These are phyloP conservation scores for Nysson spinosus DNA, from an alignment of 2,888 invertebrate species.

Conservation along the genomic window DNA sequence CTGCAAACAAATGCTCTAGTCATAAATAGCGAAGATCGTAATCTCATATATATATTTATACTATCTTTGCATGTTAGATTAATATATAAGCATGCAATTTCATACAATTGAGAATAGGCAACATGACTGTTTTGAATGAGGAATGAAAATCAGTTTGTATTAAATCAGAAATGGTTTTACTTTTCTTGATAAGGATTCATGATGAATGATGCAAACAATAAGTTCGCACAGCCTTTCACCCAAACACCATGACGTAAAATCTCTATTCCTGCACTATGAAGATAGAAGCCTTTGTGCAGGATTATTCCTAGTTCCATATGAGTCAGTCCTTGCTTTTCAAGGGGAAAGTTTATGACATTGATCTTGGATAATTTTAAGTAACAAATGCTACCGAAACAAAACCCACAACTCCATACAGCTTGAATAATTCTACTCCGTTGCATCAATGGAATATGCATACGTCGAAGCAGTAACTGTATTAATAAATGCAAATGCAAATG, in stretches of 20 bases:
- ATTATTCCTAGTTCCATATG: conserved; percentile 54
- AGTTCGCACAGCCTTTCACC: conserved; percentile 60
- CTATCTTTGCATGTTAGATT: too few species aligned
- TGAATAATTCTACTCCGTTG: conserved; percentile 60
- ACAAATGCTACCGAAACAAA: conserved; percentile 60
- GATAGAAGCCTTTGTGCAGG: conserved; percentile 64
- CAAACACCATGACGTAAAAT: conserved; percentile 57
- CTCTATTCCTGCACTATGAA: conserved; percentile 58
- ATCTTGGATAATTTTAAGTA: conserved; percentile 49
- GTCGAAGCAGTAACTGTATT: conserved; percentile 59
- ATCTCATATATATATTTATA: too few species aligned
- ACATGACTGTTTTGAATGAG: too few species aligned
- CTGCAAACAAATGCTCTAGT: conserved; percentile 36
- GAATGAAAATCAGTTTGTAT: conserved; percentile 1
- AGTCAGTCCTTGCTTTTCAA: conserved; percentile 33
- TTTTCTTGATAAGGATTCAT: conserved; percentile 58
- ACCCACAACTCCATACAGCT: conserved; percentile 62
- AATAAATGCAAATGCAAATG: conserved; percentile 24
- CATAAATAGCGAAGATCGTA: background rate
- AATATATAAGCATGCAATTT: too few species aligned
- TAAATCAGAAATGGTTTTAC: conserved; percentile 39
- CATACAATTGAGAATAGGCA: background rate
- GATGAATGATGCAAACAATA: conserved; percentile 62
- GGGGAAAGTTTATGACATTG: conserved; percentile 30
- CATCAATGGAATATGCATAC: conserved; percentile 59